phyloP scores from a whole-genome alignment of 2,888 invertebrate species.

The Magallana nippona region DNA sequence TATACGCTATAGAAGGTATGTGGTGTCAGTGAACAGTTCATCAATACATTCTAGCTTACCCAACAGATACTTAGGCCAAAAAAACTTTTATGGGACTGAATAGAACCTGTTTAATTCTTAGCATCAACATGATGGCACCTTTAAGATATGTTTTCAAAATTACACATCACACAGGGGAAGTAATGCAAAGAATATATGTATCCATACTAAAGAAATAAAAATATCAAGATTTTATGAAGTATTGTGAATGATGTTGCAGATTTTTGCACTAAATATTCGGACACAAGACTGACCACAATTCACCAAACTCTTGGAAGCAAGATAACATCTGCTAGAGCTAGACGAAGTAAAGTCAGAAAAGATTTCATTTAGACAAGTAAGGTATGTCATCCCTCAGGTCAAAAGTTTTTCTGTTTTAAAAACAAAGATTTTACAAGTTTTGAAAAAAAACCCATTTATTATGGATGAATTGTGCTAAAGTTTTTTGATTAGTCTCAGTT shows the following conservation, averaged over 20 bases:
- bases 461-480: too few relatives aligned
- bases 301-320: conserved; percentile 38
- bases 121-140: too few relatives aligned
- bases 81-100: background rate
- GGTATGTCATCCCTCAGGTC: conserved; percentile 27
- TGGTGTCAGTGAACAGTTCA: background rate
- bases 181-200: background rate
- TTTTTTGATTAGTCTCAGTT: too few relatives aligned
- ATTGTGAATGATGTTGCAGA: conserved; percentile 25
- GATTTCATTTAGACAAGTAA: conserved; percentile 6
- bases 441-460: too few relatives aligned
- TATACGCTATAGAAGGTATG: conserved; percentile 40
- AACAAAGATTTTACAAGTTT: too few relatives aligned
- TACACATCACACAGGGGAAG: background rate
- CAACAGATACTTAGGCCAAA: background rate
- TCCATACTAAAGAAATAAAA: too few relatives aligned
- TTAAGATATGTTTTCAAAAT: background rate
- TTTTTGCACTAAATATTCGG: conserved; percentile 35
- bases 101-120: too few relatives aligned
- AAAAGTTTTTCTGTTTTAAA: background rate
- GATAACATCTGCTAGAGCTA: conserved; percentile 24
- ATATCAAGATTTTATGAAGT: background rate
- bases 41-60: too few relatives aligned
- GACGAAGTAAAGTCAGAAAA: conserved; percentile 21
- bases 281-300: conserved; percentile 19